Conservation (phyloP, 2,113 vertebrate species). For the Euleptes europaea region DNA sequence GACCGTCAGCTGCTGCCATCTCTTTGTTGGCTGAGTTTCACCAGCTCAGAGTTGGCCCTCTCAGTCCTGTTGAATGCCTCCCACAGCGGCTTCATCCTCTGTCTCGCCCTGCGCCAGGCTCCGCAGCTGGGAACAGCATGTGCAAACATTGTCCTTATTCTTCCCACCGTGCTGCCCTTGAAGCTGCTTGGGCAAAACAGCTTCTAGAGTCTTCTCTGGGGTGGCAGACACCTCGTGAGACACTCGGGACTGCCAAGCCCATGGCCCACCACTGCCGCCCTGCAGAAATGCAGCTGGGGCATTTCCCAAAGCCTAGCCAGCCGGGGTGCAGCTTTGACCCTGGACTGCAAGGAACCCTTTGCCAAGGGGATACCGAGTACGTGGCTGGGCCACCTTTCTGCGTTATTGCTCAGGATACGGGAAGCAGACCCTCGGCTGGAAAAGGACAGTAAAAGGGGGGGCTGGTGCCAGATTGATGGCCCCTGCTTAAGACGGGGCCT, state of each 20-base stretch:
- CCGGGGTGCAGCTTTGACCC: background rate
- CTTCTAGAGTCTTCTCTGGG: background rate
- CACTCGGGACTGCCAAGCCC: no score
- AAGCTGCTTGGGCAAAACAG: no score
- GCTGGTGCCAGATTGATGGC: conserved; percentile 17
- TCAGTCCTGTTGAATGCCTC: no score
- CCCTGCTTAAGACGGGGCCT: conserved; percentile 17
- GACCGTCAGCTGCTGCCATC: no score
- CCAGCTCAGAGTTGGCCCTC: background rate
- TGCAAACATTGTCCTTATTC: no score
- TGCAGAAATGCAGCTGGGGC: no score
- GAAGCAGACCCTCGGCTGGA: fast-evolving
- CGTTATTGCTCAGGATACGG: background rate
- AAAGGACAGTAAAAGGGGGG: background rate
- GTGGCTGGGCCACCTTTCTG: background rate
- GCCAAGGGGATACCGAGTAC: background rate
- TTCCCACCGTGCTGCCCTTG: no score
- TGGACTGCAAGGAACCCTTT: background rate
- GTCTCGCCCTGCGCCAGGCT: background rate
- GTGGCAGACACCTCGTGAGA: no score
- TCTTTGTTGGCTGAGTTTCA: no score
- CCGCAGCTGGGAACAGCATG: background rate
- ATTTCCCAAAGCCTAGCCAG: background rate
- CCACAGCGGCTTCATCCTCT: background rate
- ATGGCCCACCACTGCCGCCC: background rate